Percentiles rank a stretch among this genome's conserved stretches.
phyloP scores from a whole-genome alignment of 2,888 invertebrate genomes.

The Caenorhabditis zanzibari region DNA sequence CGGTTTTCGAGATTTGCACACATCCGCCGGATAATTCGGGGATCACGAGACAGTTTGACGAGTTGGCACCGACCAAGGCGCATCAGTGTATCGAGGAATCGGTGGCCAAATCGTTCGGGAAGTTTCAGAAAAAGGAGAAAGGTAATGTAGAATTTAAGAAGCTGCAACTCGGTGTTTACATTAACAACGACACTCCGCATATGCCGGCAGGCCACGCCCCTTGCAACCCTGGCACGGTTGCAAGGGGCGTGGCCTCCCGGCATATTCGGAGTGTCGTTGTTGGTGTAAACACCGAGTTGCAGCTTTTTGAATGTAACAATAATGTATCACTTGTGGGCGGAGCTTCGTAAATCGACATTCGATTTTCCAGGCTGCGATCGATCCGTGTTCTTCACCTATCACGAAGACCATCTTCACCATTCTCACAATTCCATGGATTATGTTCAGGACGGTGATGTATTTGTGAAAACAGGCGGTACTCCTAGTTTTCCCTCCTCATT shows the following conservation, averaged over 20 bases:
- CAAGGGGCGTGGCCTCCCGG: too few relatives aligned
- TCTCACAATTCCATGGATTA: background rate
- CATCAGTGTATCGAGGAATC: conserved; percentile 41
- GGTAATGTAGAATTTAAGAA: background rate
- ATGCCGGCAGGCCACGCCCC: too few relatives aligned
- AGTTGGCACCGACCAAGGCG: conserved; percentile 15
- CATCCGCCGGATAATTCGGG: background rate
- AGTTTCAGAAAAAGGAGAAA: conserved; percentile 8
- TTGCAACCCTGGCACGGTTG: too few relatives aligned
- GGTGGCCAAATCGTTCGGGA: background rate
- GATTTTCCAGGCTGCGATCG: background rate
- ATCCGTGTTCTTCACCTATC: background rate
- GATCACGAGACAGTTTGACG: background rate
- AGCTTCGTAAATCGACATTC: too few relatives aligned
- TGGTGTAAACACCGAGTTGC: too few relatives aligned
- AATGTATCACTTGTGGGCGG: too few relatives aligned
- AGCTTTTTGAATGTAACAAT: too few relatives aligned
- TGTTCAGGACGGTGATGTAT: background rate
- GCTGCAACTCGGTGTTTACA: too few relatives aligned
- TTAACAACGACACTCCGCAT: too few relatives aligned
- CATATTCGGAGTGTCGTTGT: too few relatives aligned
- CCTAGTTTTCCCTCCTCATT: background rate
- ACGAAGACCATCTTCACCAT: background rate
- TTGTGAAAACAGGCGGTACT: too few relatives aligned
- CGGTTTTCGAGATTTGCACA: conserved; percentile 30